Evolutionary conservation across 2,113 vertebrate genomes (phyloP), one percentile per base, ranked within the genome.

Genomic region (Harpagus bidentatus): DNA sequence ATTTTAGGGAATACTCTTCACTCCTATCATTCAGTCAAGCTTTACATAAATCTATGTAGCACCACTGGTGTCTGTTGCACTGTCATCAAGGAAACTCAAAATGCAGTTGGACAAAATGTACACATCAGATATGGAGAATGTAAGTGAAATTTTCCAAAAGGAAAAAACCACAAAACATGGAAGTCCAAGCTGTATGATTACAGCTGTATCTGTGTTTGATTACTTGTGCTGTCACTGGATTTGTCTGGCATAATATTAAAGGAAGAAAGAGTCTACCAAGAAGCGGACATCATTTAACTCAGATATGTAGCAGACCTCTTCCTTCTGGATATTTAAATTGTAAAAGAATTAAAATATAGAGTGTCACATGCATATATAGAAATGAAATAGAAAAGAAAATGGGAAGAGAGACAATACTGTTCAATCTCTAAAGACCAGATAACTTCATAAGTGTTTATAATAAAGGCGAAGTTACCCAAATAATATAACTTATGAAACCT

Each of bases 1-100:
- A 96, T 95, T 95, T 96, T 95, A 94, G 70, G 91, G 56, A 84
- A 80, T 74, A 72, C 34, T 91, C 72, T 92, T 92, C 82, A 32
- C 38, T 92, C n/a, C 47, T 85, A 34, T 71, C 52, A 32, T 93
- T 92, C 63, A 67, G 52, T 87, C 77, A 69, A 88, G 81, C 21
- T 69, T 94, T 85, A 86, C 61, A 78, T 58, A 78, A 87, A 88
- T 88, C 55, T 86, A 21, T 77, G 47, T 91, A 45, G 61, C 74
- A 74, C 69, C 13, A 10, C 34, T 56, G 29, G 13, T 79, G 72
- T 86, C 55, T 91, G 45, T 79, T 94, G 45, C 69, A 71, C n/a
- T 82, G 18, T 59, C 61, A 86, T 84, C 22, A 86, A 26, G 52
- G 65, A 66, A 94, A 66, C 66, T 84, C 38, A 86, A 71, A 83